Evolutionary conservation across 2,113 vertebrate genomes (phyloP).

Genomic region (Ia io): DNA sequence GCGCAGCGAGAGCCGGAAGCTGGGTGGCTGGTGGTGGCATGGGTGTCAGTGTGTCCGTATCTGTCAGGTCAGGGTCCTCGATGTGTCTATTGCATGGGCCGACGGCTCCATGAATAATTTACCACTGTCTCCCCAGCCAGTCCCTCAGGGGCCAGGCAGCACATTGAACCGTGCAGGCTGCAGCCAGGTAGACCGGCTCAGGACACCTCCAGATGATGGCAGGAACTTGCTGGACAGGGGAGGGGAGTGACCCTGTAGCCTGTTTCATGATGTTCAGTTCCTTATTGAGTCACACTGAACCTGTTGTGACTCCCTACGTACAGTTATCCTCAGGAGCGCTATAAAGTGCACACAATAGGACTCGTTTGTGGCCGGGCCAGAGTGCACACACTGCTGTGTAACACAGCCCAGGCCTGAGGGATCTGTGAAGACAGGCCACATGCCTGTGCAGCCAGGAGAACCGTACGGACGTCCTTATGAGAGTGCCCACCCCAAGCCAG

Average conservation of each 20-base stretch:
- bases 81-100: neutral
- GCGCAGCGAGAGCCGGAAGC: neutral
- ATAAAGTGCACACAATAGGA: neutral
- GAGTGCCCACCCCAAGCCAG: neutral
- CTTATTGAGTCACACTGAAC: neutral
- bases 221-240: neutral
- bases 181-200: neutral
- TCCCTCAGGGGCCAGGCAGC: neutral
- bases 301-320: neutral
- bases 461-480: rapidly evolving
- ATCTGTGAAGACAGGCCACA: neutral
- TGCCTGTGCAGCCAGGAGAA: rapidly evolving
- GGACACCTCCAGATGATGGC: neutral
- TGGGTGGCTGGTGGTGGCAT: rapidly evolving
- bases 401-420: neutral
- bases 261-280: neutral
- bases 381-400: neutral
- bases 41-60: neutral
- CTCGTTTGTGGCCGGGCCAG: neutral
- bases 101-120: neutral
- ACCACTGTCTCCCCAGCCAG: neutral
- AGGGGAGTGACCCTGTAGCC: neutral
- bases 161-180: neutral
- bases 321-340: neutral
- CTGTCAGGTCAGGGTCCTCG: neutral